A percentile compares a stretch with the other conserved stretches of the same genome.
Conservation (phyloP, 2,888 invertebrate species). For the Palloptera scutellata region DNA sequence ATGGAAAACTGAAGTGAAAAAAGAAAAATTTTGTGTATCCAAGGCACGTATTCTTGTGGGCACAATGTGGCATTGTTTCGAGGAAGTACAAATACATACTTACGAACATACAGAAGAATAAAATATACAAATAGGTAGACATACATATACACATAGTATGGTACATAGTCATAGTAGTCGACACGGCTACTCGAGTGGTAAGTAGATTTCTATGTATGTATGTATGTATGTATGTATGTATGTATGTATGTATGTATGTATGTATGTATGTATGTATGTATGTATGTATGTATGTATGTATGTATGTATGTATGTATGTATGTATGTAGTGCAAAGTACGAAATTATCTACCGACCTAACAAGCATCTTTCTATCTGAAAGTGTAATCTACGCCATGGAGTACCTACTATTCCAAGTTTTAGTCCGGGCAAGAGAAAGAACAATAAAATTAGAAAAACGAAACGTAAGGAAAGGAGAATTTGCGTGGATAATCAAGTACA, state of each 20-base stretch:
- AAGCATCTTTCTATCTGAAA: no score
- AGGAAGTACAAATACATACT: not conserved
- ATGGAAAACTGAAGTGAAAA: not conserved
- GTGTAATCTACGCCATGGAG: no score
- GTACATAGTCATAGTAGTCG: not conserved
- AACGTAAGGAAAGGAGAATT: no score
- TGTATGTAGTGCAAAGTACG: not conserved
- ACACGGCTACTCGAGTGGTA: not conserved
- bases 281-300: not conserved
- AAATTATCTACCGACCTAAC: no score
- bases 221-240: not conserved
- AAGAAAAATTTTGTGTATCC: conserved; percentile 10
- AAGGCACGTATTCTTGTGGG: conserved; percentile 17
- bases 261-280: not conserved
- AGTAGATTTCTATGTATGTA: not conserved
- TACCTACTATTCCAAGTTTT: no score
- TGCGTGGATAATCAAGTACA: no score
- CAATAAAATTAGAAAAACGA: no score
- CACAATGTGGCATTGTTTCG: conserved; percentile 19
- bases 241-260: not conserved
- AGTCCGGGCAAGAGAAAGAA: no score
- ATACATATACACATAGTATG: not conserved
- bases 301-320: not conserved
- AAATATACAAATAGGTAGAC: not conserved
- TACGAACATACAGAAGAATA: not conserved